Conservation (phyloP, 1,140 invertebrate species). For the Drosophila orosa region DNA sequence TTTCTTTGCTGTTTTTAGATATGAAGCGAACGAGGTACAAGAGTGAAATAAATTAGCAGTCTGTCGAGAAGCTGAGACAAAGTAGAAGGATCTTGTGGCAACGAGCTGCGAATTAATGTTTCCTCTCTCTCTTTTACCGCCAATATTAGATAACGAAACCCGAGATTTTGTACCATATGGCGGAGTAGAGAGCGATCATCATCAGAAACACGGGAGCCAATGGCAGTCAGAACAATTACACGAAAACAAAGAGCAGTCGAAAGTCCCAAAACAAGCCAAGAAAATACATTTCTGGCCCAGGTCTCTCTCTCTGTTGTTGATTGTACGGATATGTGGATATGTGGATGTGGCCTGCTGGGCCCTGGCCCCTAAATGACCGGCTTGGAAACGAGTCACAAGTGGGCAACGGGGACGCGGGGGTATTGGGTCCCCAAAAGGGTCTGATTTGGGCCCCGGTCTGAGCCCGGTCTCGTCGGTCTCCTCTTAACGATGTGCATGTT, state of each 20-base stretch:
- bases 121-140: conserved; percentile 26
- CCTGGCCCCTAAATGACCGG: conserved; percentile 66
- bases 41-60: conserved; percentile 48
- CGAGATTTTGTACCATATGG: conserved; percentile 48
- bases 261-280: conserved; percentile 67
- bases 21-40: conserved; percentile 37
- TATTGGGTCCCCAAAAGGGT: conserved; percentile 39
- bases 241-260: conserved; percentile 69
- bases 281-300: conserved; percentile 31
- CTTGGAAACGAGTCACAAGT: conserved; percentile 62
- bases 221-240: conserved; percentile 69
- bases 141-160: conserved; percentile 58
- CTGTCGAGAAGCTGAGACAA: conserved; percentile 16
- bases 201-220: conserved; percentile 48
- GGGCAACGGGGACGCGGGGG: conserved; percentile 4
- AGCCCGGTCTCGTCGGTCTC: conserved; percentile 23
- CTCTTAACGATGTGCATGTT: conserved; percentile 77
- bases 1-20: conserved; percentile 14
- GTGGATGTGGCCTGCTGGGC: conserved; percentile 45
- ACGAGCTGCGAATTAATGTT: conserved; percentile 63
- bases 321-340: conserved; percentile 42
- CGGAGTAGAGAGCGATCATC: conserved; percentile 6
- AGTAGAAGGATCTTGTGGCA: conserved; percentile 32
- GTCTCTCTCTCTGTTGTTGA: conserved; percentile 25
- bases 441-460: conserved; percentile 44